A percentile compares a stretch with the other conserved stretches of the same genome.
Conservation (phyloP, 2,888 invertebrate genomes). For the Drosophila anomalipes region DNA sequence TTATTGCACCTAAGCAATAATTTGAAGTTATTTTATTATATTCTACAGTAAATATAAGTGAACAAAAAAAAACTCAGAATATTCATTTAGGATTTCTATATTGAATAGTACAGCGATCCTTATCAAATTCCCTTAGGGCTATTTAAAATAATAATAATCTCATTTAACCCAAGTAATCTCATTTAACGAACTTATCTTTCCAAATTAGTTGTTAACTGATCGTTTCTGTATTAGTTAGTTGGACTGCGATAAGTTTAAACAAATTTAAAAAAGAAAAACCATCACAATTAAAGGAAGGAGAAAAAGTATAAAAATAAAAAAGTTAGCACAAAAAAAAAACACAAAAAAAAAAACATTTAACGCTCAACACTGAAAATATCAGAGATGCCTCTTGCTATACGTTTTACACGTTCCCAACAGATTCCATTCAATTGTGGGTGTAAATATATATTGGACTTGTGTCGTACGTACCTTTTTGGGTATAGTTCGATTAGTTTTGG, state of each 20-base stretch:
- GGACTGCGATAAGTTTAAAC: too few relatives aligned
- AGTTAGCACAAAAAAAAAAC: neutral
- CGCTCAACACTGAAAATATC: neutral
- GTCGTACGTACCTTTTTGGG: constrained; percentile 39
- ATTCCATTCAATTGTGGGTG: neutral
- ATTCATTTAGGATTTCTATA: neutral
- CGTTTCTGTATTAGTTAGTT: neutral
- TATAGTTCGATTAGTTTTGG: constrained; percentile 1
- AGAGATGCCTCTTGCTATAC: neutral
- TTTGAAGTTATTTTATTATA: constrained; percentile 17
- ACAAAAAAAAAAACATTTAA: neutral
- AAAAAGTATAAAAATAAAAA: neutral
- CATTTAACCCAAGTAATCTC: neutral
- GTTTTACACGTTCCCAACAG: too few relatives aligned
- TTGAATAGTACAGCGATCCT: neutral
- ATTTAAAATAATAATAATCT: neutral
- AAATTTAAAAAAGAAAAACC: neutral
- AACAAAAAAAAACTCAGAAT: neutral
- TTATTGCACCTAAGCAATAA: constrained; percentile 4
- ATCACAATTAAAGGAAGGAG: neutral
- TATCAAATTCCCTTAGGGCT: neutral
- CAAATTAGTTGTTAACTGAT: neutral
- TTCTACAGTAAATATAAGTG: neutral
- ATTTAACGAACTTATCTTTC: neutral
- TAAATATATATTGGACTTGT: neutral